Percentiles rank a stretch among this genome's conserved stretches.
These are phyloP conservation scores for Sylvicapra grimmia DNA, from an alignment of 2,113 vertebrate species.

Conservation along the genomic window DNA sequence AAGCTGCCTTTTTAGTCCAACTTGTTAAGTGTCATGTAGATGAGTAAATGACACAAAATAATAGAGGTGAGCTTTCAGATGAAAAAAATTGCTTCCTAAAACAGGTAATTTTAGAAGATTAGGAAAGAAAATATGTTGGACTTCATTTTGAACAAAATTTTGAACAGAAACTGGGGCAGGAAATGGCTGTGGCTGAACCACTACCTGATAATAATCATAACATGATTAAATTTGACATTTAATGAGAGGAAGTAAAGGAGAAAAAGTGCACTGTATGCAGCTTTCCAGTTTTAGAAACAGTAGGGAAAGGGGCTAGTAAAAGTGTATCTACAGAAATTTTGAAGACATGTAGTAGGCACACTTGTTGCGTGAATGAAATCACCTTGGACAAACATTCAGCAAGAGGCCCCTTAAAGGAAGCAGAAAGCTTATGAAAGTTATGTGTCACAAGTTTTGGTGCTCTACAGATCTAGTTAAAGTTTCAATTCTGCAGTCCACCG, in stretches of 20 bases:
- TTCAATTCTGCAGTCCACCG: not conserved
- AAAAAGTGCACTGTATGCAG: conserved; percentile 12
- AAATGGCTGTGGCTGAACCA: conserved; percentile 61
- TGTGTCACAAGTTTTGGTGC: not conserved
- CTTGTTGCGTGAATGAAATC: not conserved
- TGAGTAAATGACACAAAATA: conserved; percentile 13
- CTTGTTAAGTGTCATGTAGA: not conserved
- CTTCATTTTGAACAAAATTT: conserved; percentile 53
- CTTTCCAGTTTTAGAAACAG: conserved; percentile 44
- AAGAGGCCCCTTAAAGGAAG: not conserved
- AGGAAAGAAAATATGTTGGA: conserved; percentile 26
- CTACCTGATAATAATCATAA: conserved; percentile 62
- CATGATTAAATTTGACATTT: conserved; percentile 64
- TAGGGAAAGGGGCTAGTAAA: not conserved
- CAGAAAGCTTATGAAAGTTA: not conserved
- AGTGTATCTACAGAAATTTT: not conserved
- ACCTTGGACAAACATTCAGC: not conserved
- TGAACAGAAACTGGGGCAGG: conserved; percentile 59
- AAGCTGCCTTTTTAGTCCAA: not conserved
- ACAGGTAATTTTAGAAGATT: conserved; percentile 4
- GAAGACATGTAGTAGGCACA: not conserved
- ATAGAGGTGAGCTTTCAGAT: conserved; percentile 23
- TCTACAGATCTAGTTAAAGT: not conserved
- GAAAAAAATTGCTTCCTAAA: not conserved
- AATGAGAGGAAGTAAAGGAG: conserved; percentile 56